Base-by-base conservation (phyloP, 2,797 vertebrate species). In the Manis crassicaudata region DNA sequence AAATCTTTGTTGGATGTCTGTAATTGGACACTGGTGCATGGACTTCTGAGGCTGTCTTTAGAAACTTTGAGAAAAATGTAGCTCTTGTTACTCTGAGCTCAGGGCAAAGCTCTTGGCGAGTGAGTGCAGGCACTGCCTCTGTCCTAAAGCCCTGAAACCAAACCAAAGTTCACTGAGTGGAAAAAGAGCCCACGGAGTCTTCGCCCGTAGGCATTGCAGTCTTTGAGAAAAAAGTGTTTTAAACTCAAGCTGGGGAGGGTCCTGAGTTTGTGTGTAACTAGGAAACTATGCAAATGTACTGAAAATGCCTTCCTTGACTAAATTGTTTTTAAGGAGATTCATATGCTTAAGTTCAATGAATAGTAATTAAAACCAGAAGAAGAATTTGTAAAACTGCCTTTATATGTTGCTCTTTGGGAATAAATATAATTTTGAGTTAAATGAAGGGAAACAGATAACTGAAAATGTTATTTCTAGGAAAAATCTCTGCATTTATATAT, bases 351-450 rank as follows among this genome's bases (percentile, higher is more conserved):
- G 43, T 89, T 84, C 35, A 73, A 7, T 29, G 54, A 94, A 37
- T 35, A 73, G 32, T 37, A 82, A 92, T 29, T 32, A 75, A 35
- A 88, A 54, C 11, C 11, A 17, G 63, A 77, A 62, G 35, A 60
- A 1, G 32, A 88, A 85, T 75, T 79, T 37, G 62, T 40, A 79
- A 65, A 92, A 52, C 23, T 90, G 17, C 5, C 4, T 88, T 17
- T 40, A 29, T 54, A 32, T 76, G 5, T 86, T 88, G 4, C 29
- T 94, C 21, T 85, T 85, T 90, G 60, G 65, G 29, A 87, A 68
- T 79, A 88, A 82, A 32, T 9, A 83, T 32, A 87, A 63, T 46
- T 97, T 94, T 83, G n/a, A 96, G 80, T 72, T 85, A 90, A 50
- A 46, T 79, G 20, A 75, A 84, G 54, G 46, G 12, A 86, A 96